Conservation (phyloP, 2,113 vertebrate species). For the Neotragus pygmaeus region DNA sequence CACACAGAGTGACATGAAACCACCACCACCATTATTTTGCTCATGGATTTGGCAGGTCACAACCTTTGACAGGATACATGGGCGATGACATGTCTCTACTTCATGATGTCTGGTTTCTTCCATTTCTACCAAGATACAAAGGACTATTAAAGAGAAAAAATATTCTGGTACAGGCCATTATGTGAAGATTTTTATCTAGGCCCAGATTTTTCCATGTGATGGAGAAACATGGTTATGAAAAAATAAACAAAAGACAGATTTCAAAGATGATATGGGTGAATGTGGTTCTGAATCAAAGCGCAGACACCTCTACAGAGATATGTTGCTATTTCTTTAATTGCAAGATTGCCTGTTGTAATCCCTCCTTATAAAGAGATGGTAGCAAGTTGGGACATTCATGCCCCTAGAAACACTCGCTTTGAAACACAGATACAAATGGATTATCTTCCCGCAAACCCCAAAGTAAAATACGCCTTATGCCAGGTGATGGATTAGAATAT, state of each 20-base stretch:
- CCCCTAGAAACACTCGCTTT: slow-evolving; percentile 64
- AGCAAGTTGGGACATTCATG: slow-evolving; percentile 66
- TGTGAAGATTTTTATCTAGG: not conserved
- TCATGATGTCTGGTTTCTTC: not conserved
- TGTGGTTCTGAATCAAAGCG: not conserved
- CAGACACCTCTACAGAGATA: not conserved
- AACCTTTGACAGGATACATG: not conserved
- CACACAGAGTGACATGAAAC: not conserved
- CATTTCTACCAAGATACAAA: not conserved
- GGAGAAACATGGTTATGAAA: not conserved
- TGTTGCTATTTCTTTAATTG: slow-evolving; percentile 18
- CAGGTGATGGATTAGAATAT: slow-evolving; percentile 81
- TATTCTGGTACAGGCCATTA: not conserved
- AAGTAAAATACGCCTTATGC: slow-evolving; percentile 68
- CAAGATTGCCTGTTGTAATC: slow-evolving; percentile 35
- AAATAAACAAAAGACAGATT: not conserved
- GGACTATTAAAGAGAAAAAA: not conserved
- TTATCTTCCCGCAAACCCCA: slow-evolving; percentile 63
- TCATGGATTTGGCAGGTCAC: not conserved
- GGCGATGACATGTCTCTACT: not conserved
- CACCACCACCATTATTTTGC: not conserved
- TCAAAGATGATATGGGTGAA: not conserved
- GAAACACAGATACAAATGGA: slow-evolving; percentile 72
- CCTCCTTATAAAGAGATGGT: slow-evolving; percentile 43
- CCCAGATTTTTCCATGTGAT: not conserved